Evolutionary conservation across 2,888 invertebrate species (phyloP).

Genomic region (Sesia apiformis): DNA sequence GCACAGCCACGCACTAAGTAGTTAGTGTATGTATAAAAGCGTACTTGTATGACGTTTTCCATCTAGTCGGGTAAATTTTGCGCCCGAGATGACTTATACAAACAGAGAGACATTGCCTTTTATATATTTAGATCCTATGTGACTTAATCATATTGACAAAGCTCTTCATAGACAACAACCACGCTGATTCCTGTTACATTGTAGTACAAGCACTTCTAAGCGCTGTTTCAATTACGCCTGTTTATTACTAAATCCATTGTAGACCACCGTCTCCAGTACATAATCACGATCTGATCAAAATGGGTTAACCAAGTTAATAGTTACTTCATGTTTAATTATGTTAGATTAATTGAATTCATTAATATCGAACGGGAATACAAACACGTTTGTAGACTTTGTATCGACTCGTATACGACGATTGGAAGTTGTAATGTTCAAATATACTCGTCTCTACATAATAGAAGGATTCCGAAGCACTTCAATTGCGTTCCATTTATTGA

Average conservation of each 20-base stretch:
- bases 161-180: too few species aligned
- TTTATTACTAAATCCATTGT: neutral
- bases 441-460: neutral
- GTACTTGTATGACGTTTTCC: too few species aligned
- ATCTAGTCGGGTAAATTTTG: too few species aligned
- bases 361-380: slow-evolving; percentile 8
- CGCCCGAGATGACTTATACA: too few species aligned
- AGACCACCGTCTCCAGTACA: neutral
- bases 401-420: neutral
- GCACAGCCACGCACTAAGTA: too few species aligned
- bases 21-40: too few species aligned
- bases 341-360: slow-evolving; percentile 23
- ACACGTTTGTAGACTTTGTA: neutral
- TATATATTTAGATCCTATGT: too few species aligned
- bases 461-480: neutral
- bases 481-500: neutral
- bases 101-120: too few species aligned
- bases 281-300: slow-evolving; percentile 9
- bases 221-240: neutral
- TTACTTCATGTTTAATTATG: slow-evolving; percentile 16
- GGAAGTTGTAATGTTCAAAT: neutral
- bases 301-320: slow-evolving; percentile 17
- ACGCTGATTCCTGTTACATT: too few species aligned
- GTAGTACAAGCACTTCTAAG: neutral
- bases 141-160: too few species aligned